Conservation (phyloP, 1,140 invertebrate genomes). For the Plodia interpunctella region DNA sequence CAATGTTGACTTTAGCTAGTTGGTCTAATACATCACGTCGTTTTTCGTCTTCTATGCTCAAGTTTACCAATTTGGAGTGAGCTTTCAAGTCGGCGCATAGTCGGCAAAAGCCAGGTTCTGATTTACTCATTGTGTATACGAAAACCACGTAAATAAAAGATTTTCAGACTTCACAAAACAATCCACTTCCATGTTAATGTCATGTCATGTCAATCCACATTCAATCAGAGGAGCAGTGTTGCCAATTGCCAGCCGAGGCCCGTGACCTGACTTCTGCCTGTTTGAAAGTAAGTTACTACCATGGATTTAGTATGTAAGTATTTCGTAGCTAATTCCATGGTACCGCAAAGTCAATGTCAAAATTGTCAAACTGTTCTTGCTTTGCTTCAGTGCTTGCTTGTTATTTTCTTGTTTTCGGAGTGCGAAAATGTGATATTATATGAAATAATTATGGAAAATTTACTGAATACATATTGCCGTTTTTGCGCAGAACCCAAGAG, state of each 20-base stretch:
- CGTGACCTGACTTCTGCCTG: no score
- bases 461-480: slow-evolving; percentile 42
- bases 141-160: neutral
- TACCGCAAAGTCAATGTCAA: no score
- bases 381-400: no score
- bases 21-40: slow-evolving; percentile 37
- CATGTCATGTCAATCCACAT: no score
- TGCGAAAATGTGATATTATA: slow-evolving; percentile 6
- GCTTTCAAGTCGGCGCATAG: slow-evolving; percentile 46
- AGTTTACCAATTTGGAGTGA: slow-evolving; percentile 37
- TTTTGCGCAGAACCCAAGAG: slow-evolving; percentile 55
- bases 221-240: no score
- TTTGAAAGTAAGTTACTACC: no score
- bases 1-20: slow-evolving; percentile 31
- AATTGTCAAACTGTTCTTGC: no score
- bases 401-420: no score
- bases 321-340: no score
- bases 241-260: no score
- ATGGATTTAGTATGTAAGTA: no score
- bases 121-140: slow-evolving; percentile 23
- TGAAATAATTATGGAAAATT: slow-evolving; percentile 40
- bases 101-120: slow-evolving; percentile 38
- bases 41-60: slow-evolving; percentile 31
- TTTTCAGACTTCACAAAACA: neutral
- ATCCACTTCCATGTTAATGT: no score